Evolutionary conservation across 2,113 vertebrate species (phyloP).

Genomic region (Upupa epops): DNA sequence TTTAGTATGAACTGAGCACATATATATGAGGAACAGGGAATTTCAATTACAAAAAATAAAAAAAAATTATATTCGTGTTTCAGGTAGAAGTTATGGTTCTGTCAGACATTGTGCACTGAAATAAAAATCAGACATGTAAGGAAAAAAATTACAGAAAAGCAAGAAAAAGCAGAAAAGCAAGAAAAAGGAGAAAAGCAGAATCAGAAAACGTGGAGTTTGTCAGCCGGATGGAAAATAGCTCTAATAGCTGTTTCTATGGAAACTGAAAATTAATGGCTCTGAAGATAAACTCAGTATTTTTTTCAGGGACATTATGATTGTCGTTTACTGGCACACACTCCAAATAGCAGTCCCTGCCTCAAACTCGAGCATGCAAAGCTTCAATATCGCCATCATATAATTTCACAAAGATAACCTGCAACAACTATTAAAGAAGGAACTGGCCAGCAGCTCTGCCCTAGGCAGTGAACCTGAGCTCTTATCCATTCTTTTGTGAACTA

Average conservation of each 20-base stretch:
- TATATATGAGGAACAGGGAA: neutral
- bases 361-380: neutral
- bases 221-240: conserved; percentile 19
- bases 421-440: neutral
- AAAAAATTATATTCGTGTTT: neutral
- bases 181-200: conserved; percentile 8
- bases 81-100: neutral
- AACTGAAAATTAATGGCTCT: conserved; percentile 33
- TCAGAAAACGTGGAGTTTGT: conserved; percentile 8
- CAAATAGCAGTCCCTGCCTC: neutral
- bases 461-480: neutral
- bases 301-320: neutral
- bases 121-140: neutral
- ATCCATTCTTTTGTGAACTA: neutral
- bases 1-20: neutral
- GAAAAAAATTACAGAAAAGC: neutral
- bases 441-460: neutral
- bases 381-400: neutral
- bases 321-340: neutral
- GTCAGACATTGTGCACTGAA: neutral
- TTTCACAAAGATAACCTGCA: neutral
- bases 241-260: conserved; percentile 49
- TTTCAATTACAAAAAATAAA: neutral
- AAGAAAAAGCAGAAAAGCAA: neutral
- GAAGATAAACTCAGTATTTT: neutral